A percentile compares a stretch with the other conserved stretches of the same genome.
These are phyloP conservation scores for Eristalis arbustorum DNA, from an alignment of 2,888 invertebrate genomes.

Conservation along the genomic window DNA sequence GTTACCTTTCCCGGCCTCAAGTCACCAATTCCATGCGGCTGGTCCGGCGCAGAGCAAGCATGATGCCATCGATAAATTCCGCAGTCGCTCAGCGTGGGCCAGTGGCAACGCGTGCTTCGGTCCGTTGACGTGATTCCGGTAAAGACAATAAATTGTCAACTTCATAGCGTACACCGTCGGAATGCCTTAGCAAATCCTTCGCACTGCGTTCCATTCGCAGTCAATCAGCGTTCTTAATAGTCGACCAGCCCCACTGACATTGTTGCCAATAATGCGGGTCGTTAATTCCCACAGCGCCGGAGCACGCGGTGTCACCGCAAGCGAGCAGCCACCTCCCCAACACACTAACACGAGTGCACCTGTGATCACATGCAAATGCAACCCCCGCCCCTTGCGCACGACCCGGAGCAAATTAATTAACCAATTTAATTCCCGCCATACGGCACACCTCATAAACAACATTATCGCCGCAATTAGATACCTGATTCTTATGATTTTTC, in stretches of 20 bases:
- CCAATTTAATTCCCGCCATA: conserved; percentile 66
- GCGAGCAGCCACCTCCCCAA: neutral
- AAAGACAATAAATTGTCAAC: neutral
- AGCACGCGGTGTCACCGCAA: conserved; percentile 40
- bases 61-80: neutral
- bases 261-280: conserved; percentile 49
- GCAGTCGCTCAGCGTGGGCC: neutral
- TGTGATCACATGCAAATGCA: conserved; percentile 44
- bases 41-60: neutral
- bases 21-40: neutral
- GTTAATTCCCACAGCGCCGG: conserved; percentile 26
- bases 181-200: neutral
- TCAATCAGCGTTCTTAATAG: conserved; percentile 36
- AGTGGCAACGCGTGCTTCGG: neutral
- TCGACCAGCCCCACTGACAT: conserved; percentile 33
- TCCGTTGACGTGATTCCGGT: neutral
- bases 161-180: neutral
- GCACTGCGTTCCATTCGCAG: conserved; percentile 22
- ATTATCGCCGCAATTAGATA: conserved; percentile 65
- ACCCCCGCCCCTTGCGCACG: conserved; percentile 20
- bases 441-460: conserved; percentile 68
- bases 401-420: conserved; percentile 66
- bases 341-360: neutral
- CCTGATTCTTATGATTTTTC: conserved; percentile 65
- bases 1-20: too few relatives aligned